Evolutionary conservation across 2,797 vertebrate genomes (phyloP).

Genomic region (Scomberomorus guttatus): DNA sequence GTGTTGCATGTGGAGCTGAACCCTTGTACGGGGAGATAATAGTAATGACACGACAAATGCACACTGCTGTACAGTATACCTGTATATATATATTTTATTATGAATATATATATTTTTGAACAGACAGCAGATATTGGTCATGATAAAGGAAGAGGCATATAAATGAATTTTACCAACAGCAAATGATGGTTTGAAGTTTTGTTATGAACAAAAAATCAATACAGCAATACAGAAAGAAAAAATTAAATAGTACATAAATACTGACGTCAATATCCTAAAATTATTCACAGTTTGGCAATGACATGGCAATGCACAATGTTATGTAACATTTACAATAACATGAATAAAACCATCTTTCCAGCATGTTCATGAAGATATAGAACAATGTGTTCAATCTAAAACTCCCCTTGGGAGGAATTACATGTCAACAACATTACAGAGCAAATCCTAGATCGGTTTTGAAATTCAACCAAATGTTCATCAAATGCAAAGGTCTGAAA

Average conservation of each 20-base stretch:
- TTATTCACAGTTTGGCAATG: slow-evolving; percentile 58
- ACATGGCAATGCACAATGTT: background rate
- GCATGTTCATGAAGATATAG: slow-evolving; percentile 25
- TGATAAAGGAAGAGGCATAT: slow-evolving; percentile 5
- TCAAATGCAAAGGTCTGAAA: background rate
- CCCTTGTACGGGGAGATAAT: background rate
- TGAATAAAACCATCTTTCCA: slow-evolving; percentile 3
- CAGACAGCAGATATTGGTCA: background rate
- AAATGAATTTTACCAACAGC: background rate
- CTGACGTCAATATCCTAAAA: background rate
- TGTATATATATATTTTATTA: no score
- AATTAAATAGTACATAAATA: slow-evolving; percentile 69
- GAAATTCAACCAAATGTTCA: background rate
- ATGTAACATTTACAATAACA: slow-evolving; percentile 25
- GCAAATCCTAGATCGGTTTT: background rate
- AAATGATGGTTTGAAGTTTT: slow-evolving; percentile 15
- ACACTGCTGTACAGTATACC: background rate
- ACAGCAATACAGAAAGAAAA: slow-evolving; percentile 26
- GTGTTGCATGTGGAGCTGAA: background rate
- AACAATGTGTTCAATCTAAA: slow-evolving; percentile 81
- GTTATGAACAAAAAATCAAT: slow-evolving; percentile 23
- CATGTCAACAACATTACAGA: slow-evolving; percentile 5
- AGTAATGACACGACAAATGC: background rate
- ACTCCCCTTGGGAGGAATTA: slow-evolving; percentile 77
- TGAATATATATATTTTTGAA: background rate